Base-by-base conservation (phyloP, 2,888 invertebrate species). In the Tupiocoris notatus region DNA sequence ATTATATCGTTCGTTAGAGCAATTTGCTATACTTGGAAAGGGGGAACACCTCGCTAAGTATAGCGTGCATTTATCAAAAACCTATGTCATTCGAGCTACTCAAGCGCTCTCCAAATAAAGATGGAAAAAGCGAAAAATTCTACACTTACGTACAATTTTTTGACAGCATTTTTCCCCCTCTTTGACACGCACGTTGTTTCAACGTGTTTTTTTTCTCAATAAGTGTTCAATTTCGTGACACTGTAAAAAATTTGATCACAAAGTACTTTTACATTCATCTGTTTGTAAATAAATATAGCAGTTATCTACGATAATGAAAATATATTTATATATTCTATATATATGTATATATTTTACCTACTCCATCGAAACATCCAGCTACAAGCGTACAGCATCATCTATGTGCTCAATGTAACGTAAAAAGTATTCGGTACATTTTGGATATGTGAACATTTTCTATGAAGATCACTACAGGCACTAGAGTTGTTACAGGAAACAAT, bases 391-490 rank as follows among this genome's bases (percentile, higher is more conserved):
- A 78, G 78, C 78, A 71, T 74, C 68, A 25, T 58, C 67, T 74
- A 67, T 58, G 77, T 78, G 78, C 78, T 77, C 64, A 24, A 57
- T 75, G 67, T 20, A 63, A 39, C 22, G 67, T 62, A 61, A 20
- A 20, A 73, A 73, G 61, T 62, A 62, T 62, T 39, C 63, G 22
- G 22, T 39, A n/a, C 16, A 59, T 73, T 73, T 23, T 25, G 73
- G 73, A 39, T 73, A 62, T 39, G 73, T 73, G 39, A 20, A 54
- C 22, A 54, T 65, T 70, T 70, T n/a, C 70, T 59, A 70, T 70
- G 56, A 73, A 73, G 63, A 71, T 75, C 56, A 54, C 78, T 77
- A 78, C 78, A 78, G 78, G 78, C 77, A 78, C 78, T 78, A 78
- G 78, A 73, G 56, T 70, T 78, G 66, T 77, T 78, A 77, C 61